phyloP scores from a whole-genome alignment of 2,888 invertebrate genomes.

The Uloborus plumipes region DNA sequence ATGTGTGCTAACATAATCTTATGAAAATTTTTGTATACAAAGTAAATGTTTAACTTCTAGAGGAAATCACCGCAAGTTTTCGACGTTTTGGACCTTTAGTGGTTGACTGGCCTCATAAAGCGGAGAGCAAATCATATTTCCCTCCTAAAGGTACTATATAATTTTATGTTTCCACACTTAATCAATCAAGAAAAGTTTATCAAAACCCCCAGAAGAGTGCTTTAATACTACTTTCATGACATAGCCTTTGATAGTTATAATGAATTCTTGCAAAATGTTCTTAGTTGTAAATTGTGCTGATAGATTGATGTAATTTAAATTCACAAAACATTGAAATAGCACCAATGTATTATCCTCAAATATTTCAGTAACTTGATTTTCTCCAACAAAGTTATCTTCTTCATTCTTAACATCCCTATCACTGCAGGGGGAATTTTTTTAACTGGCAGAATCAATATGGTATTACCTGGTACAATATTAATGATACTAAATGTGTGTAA shows the following conservation, averaged over 20 bases:
- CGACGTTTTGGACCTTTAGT: conserved; percentile 96
- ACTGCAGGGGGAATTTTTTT: too few relatives aligned
- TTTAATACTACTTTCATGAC: not conserved
- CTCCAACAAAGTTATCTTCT: too few relatives aligned
- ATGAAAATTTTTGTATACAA: not conserved
- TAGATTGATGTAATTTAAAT: too few relatives aligned
- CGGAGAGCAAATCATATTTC: conserved; percentile 99
- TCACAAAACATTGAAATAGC: too few relatives aligned
- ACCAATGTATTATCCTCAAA: too few relatives aligned
- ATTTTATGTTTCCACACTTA: not conserved
- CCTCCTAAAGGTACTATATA: conserved; percentile 87
- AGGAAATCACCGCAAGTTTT: conserved; percentile 98
- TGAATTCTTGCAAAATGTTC: not conserved
- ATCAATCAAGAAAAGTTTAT: not conserved
- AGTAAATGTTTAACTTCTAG: conserved; percentile 75
- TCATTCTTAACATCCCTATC: too few relatives aligned
- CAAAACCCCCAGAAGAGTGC: not conserved
- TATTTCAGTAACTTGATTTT: too few relatives aligned
- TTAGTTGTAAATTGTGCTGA: not conserved
- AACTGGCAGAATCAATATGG: too few relatives aligned
- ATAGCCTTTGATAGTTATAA: not conserved
- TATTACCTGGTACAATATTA: too few relatives aligned
- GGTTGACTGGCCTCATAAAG: conserved; percentile 99
- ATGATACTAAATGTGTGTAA: too few relatives aligned
- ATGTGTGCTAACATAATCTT: not conserved